These are phyloP conservation scores for Tenthredo notha DNA, from an alignment of 2,888 invertebrate species.

Conservation along the genomic window DNA sequence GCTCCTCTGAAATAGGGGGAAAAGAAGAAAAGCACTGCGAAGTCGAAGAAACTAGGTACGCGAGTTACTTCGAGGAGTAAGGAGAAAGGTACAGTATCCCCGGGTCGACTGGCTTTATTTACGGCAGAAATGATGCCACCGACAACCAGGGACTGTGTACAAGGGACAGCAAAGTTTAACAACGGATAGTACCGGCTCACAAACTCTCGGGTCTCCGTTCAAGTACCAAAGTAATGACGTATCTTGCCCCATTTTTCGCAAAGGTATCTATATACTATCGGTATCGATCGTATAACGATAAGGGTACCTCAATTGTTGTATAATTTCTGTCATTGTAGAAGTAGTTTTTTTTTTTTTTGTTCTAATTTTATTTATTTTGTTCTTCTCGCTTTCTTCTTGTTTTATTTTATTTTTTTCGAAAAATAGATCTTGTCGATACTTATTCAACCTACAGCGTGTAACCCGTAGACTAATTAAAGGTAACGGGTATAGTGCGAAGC, in stretches of 20 bases:
- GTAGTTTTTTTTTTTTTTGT: not conserved
- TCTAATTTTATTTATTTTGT: too few relatives aligned
- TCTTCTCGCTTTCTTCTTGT: not conserved
- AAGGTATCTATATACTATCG: not conserved
- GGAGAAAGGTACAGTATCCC: not conserved
- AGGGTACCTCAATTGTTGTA: not conserved
- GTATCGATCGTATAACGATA: not conserved
- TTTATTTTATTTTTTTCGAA: not conserved
- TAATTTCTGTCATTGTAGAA: not conserved
- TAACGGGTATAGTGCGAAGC: slow-evolving; percentile 30
- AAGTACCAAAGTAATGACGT: slow-evolving; percentile 13
- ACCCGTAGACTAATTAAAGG: slow-evolving; percentile 23
- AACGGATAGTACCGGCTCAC: slow-evolving; percentile 22
- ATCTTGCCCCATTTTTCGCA: slow-evolving; percentile 6
- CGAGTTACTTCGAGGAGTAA: not conserved
- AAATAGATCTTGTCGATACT: not conserved
- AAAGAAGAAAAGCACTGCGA: not conserved
- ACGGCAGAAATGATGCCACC: slow-evolving; percentile 33
- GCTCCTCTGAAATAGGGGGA: not conserved
- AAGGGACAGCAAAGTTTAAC: slow-evolving; percentile 40
- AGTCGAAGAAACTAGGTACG: not conserved
- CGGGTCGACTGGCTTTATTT: slow-evolving; percentile 30
- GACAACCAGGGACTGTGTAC: slow-evolving; percentile 36
- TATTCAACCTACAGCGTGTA: not conserved
- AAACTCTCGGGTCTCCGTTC: not conserved